phyloP scores from a whole-genome alignment of 2,113 vertebrate genomes.

The Ciconia stormi region DNA sequence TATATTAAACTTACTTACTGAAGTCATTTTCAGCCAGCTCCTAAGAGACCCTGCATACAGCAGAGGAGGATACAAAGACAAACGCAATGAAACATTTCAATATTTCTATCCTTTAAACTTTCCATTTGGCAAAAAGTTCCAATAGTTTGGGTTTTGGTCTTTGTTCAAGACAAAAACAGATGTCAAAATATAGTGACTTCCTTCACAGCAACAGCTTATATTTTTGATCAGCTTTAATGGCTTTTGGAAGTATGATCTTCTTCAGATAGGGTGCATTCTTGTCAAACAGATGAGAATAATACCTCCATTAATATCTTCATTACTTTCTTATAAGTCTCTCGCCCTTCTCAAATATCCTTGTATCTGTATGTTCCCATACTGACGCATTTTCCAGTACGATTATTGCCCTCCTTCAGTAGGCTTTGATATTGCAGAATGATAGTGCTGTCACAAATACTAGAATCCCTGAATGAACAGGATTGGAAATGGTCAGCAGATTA shows the following conservation, averaged over 20 bases:
- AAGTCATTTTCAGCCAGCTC: background rate
- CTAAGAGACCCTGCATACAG: background rate
- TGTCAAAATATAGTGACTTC: background rate
- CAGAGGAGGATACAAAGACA: background rate
- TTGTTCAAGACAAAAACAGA: background rate
- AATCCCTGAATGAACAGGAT: background rate
- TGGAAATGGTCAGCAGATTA: constrained; percentile 20
- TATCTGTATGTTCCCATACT: background rate
- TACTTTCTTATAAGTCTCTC: background rate
- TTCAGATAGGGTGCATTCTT: background rate
- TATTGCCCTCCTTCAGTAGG: background rate
- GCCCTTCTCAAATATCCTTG: background rate
- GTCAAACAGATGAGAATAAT: background rate
- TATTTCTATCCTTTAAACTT: background rate
- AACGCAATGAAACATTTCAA: background rate
- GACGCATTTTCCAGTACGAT: background rate
- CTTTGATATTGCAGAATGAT: background rate
- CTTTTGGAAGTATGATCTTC: background rate
- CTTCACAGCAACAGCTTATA: background rate
- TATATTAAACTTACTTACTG: background rate
- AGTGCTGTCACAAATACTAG: background rate
- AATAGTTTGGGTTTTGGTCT: background rate
- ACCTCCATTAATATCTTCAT: background rate
- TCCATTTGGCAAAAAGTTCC: background rate
- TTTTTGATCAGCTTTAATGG: background rate